Evolutionary conservation across 2,797 vertebrate species (phyloP).

Genomic region (Limosa lapponica): DNA sequence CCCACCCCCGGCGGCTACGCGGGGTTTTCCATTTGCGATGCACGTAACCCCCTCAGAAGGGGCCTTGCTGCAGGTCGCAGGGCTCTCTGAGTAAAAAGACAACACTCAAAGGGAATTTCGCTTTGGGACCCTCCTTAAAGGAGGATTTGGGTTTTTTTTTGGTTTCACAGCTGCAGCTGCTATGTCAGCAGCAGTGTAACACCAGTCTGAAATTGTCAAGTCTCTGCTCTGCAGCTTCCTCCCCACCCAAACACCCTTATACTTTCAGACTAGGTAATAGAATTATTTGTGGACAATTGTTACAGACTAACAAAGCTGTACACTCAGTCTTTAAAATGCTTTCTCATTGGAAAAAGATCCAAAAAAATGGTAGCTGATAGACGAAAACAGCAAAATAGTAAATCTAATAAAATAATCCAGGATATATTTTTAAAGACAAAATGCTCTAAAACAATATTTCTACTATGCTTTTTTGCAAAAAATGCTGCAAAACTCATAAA

Average conservation of each 20-base stretch:
- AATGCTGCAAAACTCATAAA: not conserved
- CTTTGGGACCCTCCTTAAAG: not conserved
- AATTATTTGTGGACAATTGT: not conserved
- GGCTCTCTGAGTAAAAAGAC: fast-evolving
- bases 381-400: not conserved
- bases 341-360: fast-evolving
- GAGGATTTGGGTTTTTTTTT: not conserved
- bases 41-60: fast-evolving
- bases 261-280: not conserved
- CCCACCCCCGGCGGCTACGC: fast-evolving
- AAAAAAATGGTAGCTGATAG: not conserved
- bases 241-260: not conserved
- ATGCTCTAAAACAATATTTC: not conserved
- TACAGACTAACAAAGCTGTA: not conserved
- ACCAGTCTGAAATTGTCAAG: not conserved
- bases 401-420: not conserved
- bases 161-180: not conserved
- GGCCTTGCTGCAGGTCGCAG: not conserved
- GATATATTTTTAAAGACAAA: not conserved
- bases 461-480: fast-evolving
- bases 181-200: not conserved
- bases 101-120: fast-evolving
- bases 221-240: not conserved
- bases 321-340: not conserved
- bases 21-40: fast-evolving